Conservation (phyloP, 2,797 vertebrate genomes). For the Myripristis murdjan region DNA sequence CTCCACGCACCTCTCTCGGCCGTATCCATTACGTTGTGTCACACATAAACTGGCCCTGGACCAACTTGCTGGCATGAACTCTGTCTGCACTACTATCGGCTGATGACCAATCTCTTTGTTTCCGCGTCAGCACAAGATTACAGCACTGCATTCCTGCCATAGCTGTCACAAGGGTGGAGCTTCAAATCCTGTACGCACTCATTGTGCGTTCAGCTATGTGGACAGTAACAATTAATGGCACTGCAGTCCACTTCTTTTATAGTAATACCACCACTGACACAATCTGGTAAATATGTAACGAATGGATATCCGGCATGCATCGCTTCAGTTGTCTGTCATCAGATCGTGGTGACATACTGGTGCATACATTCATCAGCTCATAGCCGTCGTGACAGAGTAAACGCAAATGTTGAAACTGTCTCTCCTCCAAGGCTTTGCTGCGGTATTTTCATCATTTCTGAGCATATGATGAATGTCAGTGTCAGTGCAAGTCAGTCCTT, state of each 20-base stretch:
- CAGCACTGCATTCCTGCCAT: slow-evolving; percentile 41
- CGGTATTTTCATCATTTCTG: neutral
- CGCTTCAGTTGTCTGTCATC: slow-evolving; percentile 13
- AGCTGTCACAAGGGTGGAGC: slow-evolving; percentile 24
- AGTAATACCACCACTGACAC: slow-evolving; percentile 3
- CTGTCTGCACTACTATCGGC: slow-evolving; percentile 41
- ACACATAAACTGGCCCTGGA: slow-evolving; percentile 33
- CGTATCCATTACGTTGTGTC: slow-evolving; percentile 51
- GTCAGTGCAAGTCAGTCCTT: slow-evolving; percentile 16
- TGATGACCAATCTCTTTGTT: slow-evolving; percentile 52
- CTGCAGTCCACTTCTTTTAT: slow-evolving; percentile 1
- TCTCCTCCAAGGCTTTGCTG: neutral
- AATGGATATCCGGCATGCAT: slow-evolving; percentile 1
- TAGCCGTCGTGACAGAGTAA: neutral
- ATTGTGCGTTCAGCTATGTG: neutral
- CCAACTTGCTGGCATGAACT: slow-evolving; percentile 30
- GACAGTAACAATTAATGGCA: neutral
- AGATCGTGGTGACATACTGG: neutral
- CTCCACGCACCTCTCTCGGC: slow-evolving; percentile 24
- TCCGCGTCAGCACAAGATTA: slow-evolving; percentile 36
- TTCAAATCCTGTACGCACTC: slow-evolving; percentile 25
- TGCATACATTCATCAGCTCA: slow-evolving; percentile 9
- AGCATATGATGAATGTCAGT: neutral
- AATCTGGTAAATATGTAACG: slow-evolving; percentile 10
- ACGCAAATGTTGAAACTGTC: neutral